Evolutionary conservation across 1,140 invertebrate species (phyloP).

Genomic region (Drosophila littoralis): DNA sequence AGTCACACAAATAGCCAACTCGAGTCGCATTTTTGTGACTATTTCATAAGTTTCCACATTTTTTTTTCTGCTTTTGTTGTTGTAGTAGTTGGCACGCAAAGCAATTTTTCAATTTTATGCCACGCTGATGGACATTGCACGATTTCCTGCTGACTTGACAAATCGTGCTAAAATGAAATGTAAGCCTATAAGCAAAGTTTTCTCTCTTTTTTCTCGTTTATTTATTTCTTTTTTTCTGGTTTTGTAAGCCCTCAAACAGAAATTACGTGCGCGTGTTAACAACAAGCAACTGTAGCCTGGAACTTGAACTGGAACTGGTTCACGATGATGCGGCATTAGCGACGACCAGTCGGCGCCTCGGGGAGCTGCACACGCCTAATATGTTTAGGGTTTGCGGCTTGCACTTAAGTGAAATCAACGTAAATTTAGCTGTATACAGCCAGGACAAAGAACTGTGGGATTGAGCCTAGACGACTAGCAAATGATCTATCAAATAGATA

Average conservation of each 20-base stretch:
- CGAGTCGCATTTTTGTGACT: slow-evolving; percentile 63
- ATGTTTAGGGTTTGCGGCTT: slow-evolving; percentile 65
- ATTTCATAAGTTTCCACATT: slow-evolving; percentile 65
- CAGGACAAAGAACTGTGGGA: background rate
- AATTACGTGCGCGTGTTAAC: slow-evolving; percentile 70
- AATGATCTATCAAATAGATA: background rate
- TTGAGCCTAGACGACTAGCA: background rate
- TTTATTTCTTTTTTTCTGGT: background rate
- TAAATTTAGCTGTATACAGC: slow-evolving; percentile 41
- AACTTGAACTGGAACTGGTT: slow-evolving; percentile 33
- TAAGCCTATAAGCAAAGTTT: slow-evolving; percentile 70
- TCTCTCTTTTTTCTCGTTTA: slow-evolving; percentile 4
- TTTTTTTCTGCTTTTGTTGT: slow-evolving; percentile 14
- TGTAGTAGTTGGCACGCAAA: slow-evolving; percentile 63
- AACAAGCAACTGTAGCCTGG: slow-evolving; percentile 38
- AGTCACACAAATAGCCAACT: slow-evolving; percentile 31
- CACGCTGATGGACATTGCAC: slow-evolving; percentile 79
- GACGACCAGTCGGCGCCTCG: slow-evolving; percentile 33
- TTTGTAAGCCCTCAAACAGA: slow-evolving; percentile 21
- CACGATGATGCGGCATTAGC: slow-evolving; percentile 70
- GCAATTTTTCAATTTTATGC: slow-evolving; percentile 80
- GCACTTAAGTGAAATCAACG: slow-evolving; percentile 77
- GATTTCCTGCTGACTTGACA: slow-evolving; percentile 83
- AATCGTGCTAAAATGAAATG: slow-evolving; percentile 81
- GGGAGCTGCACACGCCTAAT: slow-evolving; percentile 53